Evolutionary conservation across 1,140 invertebrate species (phyloP), one percentile per base, ranked within the genome.

Genomic region (Drosophila paulistorum): DNA sequence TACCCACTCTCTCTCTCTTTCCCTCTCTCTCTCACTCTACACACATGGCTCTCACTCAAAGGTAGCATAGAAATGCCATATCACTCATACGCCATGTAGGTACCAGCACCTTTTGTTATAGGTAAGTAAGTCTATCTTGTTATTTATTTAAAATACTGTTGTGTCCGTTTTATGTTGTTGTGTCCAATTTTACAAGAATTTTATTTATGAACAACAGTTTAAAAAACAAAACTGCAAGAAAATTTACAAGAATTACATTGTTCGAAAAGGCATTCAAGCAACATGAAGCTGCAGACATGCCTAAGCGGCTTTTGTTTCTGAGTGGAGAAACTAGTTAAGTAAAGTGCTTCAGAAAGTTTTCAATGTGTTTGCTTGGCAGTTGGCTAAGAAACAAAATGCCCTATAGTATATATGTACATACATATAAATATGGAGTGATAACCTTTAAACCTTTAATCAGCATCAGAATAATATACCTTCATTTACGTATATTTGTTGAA

Each of bases 81-180:
- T 76, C 79, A 71, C 75, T 75, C 79, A 85, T 85, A 82, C 79
- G 82, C 66, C 23, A 26, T 26, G 23, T 26, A 26, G 23, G 23
- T 26, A 3, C 23, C 37, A 51, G 17, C 58, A 64, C 62, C 67
- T 67, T 71, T 84, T 85, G 77, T 85, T 75, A 81, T 86, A 81
- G 86, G 77, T 84, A 39, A 11, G 71, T 78, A 51, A 75, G 66
- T 78, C 76, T 77, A 68, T 68, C 70, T 69, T 76, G 66, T 87
- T 83, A 83, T 89, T 83, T 83, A 87, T 86, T 86, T 86, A 82
- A 87, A 87, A 51, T 51, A 51, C 9, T 71, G 58, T 35, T 35
- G 17, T 66, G 42, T 61, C 55, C 33, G 30, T 30, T 30, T 30
- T 30, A 7, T 7, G 30, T 30, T 71, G 58, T 35, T 35, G 17